These are phyloP conservation scores for Takifugu rubripes DNA, from an alignment of 2,797 vertebrate species.

Conservation along the genomic window DNA sequence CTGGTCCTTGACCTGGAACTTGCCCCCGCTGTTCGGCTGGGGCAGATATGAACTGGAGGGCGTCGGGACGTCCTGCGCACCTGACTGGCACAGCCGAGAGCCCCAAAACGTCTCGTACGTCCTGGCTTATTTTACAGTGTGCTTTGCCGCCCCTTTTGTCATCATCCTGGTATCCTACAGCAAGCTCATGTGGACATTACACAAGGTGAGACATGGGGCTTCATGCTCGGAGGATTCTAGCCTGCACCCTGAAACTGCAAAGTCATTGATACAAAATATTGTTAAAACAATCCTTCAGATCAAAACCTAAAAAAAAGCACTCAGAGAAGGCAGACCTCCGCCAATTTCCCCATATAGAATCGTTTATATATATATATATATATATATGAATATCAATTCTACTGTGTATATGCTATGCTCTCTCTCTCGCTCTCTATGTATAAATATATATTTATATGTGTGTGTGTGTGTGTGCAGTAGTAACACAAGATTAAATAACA, in stretches of 20 bases:
- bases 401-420: no score
- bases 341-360: no score
- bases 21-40: slow-evolving; percentile 77
- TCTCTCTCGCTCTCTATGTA: no score
- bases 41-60: slow-evolving; percentile 77
- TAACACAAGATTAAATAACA: no score
- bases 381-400: no score
- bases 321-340: no score
- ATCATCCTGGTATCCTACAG: slow-evolving; percentile 69
- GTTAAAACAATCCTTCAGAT: no score
- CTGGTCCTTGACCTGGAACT: slow-evolving; percentile 77
- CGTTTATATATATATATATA: no score
- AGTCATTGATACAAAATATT: no score
- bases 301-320: no score
- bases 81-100: slow-evolving; percentile 74
- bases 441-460: no score
- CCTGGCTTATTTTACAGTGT: slow-evolving; percentile 71
- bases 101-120: slow-evolving; percentile 74
- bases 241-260: not conserved
- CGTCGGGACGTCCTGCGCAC: slow-evolving; percentile 75
- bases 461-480: no score
- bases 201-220: slow-evolving; percentile 58
- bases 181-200: slow-evolving; percentile 72
- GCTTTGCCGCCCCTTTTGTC: slow-evolving; percentile 72
- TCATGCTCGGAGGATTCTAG: not conserved